phyloP scores from a whole-genome alignment of 2,113 vertebrate genomes.

The Trinectes maculatus region DNA sequence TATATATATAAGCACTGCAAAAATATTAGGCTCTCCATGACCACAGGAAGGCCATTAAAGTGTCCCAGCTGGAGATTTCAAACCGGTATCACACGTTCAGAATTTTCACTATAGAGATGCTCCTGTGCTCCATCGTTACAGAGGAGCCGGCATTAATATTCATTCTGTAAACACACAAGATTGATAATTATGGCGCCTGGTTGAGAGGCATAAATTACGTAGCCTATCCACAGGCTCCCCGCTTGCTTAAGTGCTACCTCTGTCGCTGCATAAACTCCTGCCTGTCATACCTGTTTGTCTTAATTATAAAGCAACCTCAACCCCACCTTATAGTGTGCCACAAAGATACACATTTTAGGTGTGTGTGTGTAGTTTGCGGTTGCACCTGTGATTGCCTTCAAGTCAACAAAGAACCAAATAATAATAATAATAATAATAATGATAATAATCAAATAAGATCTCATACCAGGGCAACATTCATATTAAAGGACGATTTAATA shows the following conservation, averaged over 20 bases:
- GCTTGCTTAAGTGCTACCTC: conserved; percentile 27
- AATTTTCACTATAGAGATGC: conserved; percentile 48
- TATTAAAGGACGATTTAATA: conserved; percentile 9
- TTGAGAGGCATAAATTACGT: conserved; percentile 59
- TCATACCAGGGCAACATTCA: neutral
- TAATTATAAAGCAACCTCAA: conserved; percentile 55
- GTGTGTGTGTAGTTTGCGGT: conserved; percentile 12
- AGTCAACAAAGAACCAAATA: no score
- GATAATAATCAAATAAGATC: conserved; percentile 18
- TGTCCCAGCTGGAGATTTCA: conserved; percentile 24
- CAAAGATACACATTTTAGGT: conserved; percentile 10
- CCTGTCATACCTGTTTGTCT: conserved; percentile 56
- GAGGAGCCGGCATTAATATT: conserved; percentile 68
- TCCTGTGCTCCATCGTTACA: conserved; percentile 26
- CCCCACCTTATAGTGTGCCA: neutral
- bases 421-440: conserved; percentile 4
- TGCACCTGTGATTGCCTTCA: neutral
- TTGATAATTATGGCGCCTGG: conserved; percentile 67
- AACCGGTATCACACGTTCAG: conserved; percentile 53
- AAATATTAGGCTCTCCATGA: neutral
- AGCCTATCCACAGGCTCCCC: conserved; percentile 35
- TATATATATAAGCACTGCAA: no score
- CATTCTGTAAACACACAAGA: conserved; percentile 74
- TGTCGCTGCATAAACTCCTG: conserved; percentile 8
- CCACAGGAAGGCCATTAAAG: neutral